phyloP scores from a whole-genome alignment of 2,888 invertebrate genomes.

The Philereme transversata region DNA sequence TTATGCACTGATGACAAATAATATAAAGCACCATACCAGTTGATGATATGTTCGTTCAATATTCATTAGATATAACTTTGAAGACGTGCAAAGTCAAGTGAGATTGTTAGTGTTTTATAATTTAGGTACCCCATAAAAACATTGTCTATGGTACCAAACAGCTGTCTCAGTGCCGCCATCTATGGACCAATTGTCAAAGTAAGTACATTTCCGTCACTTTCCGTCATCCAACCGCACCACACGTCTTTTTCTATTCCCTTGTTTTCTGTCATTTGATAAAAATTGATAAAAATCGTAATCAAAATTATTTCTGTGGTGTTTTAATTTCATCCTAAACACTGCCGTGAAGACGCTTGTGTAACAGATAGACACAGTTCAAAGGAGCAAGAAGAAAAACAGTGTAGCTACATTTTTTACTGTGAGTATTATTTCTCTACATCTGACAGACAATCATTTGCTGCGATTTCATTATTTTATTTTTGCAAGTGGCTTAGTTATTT shows the following conservation, averaged over 20 bases:
- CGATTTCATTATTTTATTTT: conserved; percentile 56
- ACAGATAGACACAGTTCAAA: conserved; percentile 40
- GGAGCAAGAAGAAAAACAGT: conserved; percentile 11
- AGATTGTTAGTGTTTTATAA: neutral
- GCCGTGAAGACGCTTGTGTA: conserved; percentile 57
- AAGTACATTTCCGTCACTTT: conserved; percentile 40
- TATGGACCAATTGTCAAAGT: conserved; percentile 47
- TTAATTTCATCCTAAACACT: conserved; percentile 55
- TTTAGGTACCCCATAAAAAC: conserved; percentile 52
- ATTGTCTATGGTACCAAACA: conserved; percentile 58
- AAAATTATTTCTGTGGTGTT: conserved; percentile 54
- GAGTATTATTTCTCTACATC: conserved; percentile 43
- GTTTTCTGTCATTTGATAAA: conserved; percentile 70
- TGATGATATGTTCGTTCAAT: too few relatives aligned
- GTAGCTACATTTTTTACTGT: conserved; percentile 25
- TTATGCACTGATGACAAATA: too few relatives aligned
- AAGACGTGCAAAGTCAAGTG: neutral
- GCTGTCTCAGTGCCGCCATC: conserved; percentile 56
- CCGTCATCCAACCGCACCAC: conserved; percentile 60
- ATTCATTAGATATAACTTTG: too few relatives aligned
- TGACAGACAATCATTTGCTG: conserved; percentile 48
- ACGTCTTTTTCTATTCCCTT: conserved; percentile 76
- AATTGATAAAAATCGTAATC: conserved; percentile 56
- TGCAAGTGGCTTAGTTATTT: conserved; percentile 13
- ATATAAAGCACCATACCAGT: too few relatives aligned